Percentiles rank a stretch among this genome's conserved stretches.
Conservation (phyloP, 1,140 invertebrate species). For the Sarcophaga peregrina region DNA sequence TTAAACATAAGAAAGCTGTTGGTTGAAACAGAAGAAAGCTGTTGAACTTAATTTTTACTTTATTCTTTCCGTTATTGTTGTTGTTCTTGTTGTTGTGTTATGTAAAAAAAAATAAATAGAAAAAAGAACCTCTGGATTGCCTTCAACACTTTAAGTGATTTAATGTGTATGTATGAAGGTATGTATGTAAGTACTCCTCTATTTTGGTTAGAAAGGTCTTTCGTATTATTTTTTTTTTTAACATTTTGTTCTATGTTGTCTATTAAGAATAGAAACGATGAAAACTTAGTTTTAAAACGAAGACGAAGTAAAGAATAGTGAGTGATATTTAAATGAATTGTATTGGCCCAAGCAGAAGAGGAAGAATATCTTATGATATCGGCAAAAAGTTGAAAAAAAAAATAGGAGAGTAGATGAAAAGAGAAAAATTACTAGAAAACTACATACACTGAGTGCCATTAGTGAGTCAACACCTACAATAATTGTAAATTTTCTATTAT, state of each 20-base stretch:
- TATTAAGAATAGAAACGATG: no score
- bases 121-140: not conserved
- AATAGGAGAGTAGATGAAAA: no score
- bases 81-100: no score
- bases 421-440: not conserved
- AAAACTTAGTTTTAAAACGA: not conserved
- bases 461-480: no score
- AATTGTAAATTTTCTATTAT: no score
- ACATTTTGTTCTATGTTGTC: not conserved
- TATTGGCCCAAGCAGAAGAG: no score
- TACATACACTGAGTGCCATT: no score
- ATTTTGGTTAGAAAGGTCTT: not conserved
- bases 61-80: no score
- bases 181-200: not conserved
- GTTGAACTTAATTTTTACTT: not conserved
- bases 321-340: not conserved
- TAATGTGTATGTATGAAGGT: not conserved
- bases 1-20: no score
- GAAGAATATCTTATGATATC: no score
- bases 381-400: no score
- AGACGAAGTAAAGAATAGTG: not conserved
- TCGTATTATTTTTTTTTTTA: not conserved
- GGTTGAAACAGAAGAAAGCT: not conserved
- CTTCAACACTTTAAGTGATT: conserved; percentile 28
- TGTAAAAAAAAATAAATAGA: no score